phyloP scores from a whole-genome alignment of 2,797 vertebrate genomes.

The Ctenosaura bakeri region DNA sequence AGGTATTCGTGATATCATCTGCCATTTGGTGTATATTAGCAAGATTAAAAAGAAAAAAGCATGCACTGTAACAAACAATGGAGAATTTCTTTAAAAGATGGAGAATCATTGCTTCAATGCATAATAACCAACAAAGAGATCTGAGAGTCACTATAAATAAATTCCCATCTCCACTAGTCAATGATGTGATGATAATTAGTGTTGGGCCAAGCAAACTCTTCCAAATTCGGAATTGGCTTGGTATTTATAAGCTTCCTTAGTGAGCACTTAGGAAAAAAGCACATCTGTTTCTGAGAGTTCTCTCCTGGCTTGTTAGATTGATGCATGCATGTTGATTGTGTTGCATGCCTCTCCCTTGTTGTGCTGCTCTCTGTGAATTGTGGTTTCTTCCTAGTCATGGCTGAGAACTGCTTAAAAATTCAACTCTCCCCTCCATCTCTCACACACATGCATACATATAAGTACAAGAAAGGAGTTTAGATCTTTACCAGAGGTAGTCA shows the following conservation, averaged over 20 bases:
- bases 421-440: neutral
- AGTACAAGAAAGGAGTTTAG: neutral
- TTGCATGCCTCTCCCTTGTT: neutral
- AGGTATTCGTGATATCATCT: slow-evolving; percentile 48
- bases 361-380: neutral
- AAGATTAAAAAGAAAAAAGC: slow-evolving; percentile 44
- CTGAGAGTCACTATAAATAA: slow-evolving; percentile 32
- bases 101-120: slow-evolving; percentile 35
- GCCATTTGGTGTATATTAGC: slow-evolving; percentile 43
- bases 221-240: neutral
- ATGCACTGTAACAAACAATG: slow-evolving; percentile 30
- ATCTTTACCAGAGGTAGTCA: neutral
- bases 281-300: neutral
- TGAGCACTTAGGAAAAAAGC: neutral
- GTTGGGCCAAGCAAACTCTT: neutral
- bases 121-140: slow-evolving; percentile 38
- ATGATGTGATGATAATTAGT: slow-evolving; percentile 35
- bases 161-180: slow-evolving; percentile 18
- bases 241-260: neutral
- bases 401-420: neutral
- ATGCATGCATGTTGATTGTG: neutral
- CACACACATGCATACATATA: neutral
- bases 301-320: neutral
- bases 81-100: slow-evolving; percentile 23
- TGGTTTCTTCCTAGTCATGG: neutral